These are phyloP conservation scores for Musca vetustissima DNA, from an alignment of 1,140 invertebrate species.

Conservation along the genomic window DNA sequence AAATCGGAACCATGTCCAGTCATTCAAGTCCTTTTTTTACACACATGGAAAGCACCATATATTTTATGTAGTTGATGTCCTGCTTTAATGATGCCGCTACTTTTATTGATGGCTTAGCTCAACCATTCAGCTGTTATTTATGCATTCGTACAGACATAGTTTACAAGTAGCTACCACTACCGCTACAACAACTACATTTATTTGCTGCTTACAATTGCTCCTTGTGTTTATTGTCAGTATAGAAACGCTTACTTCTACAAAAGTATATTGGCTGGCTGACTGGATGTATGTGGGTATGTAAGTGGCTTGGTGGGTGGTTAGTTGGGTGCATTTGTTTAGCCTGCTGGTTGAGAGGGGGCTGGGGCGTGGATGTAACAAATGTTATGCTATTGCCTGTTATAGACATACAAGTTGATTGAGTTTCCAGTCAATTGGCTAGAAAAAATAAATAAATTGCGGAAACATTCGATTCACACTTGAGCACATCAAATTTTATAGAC, in stretches of 20 bases:
- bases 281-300: too few relatives aligned
- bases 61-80: neutral
- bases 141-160: conserved; percentile 9
- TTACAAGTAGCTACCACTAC: neutral
- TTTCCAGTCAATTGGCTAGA: conserved; percentile 30
- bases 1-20: too few relatives aligned
- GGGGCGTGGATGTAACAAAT: conserved; percentile 1
- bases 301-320: too few relatives aligned
- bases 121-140: conserved; percentile 13
- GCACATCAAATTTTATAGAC: conserved; percentile 15
- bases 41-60: neutral
- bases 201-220: too few relatives aligned
- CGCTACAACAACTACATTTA: too few relatives aligned
- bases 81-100: conserved; percentile 6
- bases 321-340: too few relatives aligned
- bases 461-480: conserved; percentile 33
- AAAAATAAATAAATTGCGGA: conserved; percentile 33
- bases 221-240: too few relatives aligned
- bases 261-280: too few relatives aligned
- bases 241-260: too few relatives aligned
- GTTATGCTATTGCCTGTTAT: conserved; percentile 19
- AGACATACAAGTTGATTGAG: conserved; percentile 32
- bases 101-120: conserved; percentile 17
- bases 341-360: too few relatives aligned
- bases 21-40: too few relatives aligned